A percentile compares a stretch with the other conserved stretches of the same genome.
These are phyloP conservation scores for Mormyrops attenuatus DNA, from an alignment of 2,797 vertebrate genomes.

Conservation along the genomic window DNA sequence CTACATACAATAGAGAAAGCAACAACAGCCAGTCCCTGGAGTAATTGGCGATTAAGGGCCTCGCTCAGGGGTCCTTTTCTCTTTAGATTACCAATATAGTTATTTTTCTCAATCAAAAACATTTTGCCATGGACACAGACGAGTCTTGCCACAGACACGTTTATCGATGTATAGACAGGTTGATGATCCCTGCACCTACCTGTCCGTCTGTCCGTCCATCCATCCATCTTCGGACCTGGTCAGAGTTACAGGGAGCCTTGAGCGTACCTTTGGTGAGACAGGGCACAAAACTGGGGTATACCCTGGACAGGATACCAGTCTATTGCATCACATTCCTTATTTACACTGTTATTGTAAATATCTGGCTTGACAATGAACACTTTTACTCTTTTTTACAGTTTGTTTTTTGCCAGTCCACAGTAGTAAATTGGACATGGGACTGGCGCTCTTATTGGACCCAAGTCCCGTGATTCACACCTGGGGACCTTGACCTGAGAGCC, in stretches of 20 bases:
- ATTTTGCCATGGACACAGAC: background rate
- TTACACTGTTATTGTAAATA: background rate
- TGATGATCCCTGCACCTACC: background rate
- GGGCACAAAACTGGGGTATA: background rate
- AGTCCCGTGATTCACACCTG: background rate
- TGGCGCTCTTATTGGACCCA: background rate
- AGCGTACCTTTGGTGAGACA: background rate
- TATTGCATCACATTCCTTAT: background rate
- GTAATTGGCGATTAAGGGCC: background rate
- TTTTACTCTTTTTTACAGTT: background rate
- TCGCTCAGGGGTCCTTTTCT: too few species aligned
- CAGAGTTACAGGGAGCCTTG: background rate
- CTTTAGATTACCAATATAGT: too few species aligned
- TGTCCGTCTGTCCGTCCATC: background rate
- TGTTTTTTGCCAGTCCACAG: background rate
- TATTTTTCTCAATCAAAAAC: background rate
- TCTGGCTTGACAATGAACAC: background rate
- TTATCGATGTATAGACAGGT: background rate
- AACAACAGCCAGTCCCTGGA: background rate
- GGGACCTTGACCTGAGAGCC: background rate
- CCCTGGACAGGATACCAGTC: background rate
- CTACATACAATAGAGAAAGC: background rate
- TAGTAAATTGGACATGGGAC: background rate
- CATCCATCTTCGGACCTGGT: background rate
- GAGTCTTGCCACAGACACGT: background rate